These are phyloP conservation scores for Carcina quercana DNA, from an alignment of 2,888 invertebrate genomes.

Conservation along the genomic window DNA sequence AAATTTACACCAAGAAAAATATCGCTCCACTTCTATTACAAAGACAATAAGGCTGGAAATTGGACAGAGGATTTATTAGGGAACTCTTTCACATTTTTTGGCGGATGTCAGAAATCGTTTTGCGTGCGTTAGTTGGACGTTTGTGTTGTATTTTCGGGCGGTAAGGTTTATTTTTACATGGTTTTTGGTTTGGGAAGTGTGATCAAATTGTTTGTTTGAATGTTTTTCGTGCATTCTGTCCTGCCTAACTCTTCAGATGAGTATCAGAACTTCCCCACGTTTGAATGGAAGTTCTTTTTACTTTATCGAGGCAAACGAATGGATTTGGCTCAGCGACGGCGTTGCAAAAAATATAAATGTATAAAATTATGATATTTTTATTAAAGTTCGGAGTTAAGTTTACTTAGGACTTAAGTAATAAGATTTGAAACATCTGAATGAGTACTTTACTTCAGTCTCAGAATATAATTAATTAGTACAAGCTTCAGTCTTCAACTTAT, in stretches of 20 bases:
- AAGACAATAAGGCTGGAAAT: slow-evolving; percentile 33
- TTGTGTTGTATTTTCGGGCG: slow-evolving; percentile 25
- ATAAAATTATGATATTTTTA: not conserved
- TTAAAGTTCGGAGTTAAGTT: too few relatives aligned
- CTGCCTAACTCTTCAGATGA: slow-evolving; percentile 48
- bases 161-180: slow-evolving; percentile 34
- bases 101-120: slow-evolving; percentile 31
- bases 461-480: too few relatives aligned
- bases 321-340: too few relatives aligned
- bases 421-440: too few relatives aligned
- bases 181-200: slow-evolving; percentile 8
- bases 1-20: slow-evolving; percentile 25
- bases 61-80: slow-evolving; percentile 14
- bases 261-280: slow-evolving; percentile 44
- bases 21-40: slow-evolving; percentile 20
- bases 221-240: slow-evolving; percentile 42
- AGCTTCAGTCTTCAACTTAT: too few relatives aligned
- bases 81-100: slow-evolving; percentile 24
- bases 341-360: not conserved
- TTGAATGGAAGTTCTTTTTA: slow-evolving; percentile 18
- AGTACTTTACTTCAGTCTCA: too few relatives aligned
- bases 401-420: too few relatives aligned
- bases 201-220: slow-evolving; percentile 24
- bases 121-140: slow-evolving; percentile 24
- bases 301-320: too few relatives aligned